Evolutionary conservation across 1,140 invertebrate genomes (phyloP).

Genomic region (Himalopsyche phryganea): DNA sequence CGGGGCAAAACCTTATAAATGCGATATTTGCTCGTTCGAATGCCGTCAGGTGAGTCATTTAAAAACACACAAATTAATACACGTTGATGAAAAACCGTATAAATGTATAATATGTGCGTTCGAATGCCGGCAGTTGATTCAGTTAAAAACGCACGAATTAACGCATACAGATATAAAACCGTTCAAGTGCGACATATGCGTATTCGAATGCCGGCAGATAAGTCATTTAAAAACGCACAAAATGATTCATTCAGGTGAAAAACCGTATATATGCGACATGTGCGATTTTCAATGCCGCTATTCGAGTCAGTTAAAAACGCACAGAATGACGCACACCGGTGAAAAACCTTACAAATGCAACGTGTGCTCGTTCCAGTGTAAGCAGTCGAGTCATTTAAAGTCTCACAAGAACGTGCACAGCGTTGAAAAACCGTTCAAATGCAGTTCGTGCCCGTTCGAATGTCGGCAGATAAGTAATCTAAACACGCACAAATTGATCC

Average conservation of each 20-base stretch:
- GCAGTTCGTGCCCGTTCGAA: too few species aligned
- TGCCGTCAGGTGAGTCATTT: background rate
- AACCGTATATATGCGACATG: background rate
- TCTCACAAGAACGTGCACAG: too few species aligned
- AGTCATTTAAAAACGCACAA: background rate
- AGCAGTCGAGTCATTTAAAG: too few species aligned
- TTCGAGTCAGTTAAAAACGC: too few species aligned
- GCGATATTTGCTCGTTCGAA: background rate
- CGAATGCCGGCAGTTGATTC: background rate
- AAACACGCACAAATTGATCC: constrained; percentile 6
- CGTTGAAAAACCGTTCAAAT: too few species aligned
- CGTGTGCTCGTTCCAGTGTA: too few species aligned
- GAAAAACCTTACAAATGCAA: too few species aligned
- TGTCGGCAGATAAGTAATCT: background rate
- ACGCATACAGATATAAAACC: background rate
- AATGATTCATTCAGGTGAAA: background rate
- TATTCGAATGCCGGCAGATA: background rate
- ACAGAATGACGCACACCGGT: too few species aligned
- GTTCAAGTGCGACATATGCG: background rate
- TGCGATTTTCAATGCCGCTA: background rate
- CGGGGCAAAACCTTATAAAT: background rate
- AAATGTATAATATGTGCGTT: background rate
- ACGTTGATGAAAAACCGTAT: background rate
- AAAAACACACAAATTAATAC: background rate
- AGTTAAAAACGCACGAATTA: background rate